phyloP scores from a whole-genome alignment of 2,888 invertebrate species.

The Cheilosia scutellata region DNA sequence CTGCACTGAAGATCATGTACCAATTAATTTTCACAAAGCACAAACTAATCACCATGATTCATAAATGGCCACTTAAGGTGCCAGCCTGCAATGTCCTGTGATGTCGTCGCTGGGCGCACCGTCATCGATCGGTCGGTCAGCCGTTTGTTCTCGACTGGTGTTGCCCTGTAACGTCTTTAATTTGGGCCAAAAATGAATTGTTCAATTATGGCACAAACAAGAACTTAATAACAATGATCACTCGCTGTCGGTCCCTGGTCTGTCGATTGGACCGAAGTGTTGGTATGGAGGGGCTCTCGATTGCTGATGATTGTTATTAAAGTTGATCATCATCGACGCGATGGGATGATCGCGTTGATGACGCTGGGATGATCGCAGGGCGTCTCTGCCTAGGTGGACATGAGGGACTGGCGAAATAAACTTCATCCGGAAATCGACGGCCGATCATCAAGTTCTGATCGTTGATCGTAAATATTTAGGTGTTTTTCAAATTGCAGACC shows the following conservation, averaged over 20 bases:
- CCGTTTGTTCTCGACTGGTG: slow-evolving; percentile 59
- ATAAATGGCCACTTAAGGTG: slow-evolving; percentile 74
- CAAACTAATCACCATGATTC: slow-evolving; percentile 77
- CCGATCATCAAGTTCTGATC: slow-evolving; percentile 60
- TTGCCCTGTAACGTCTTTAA: slow-evolving; percentile 63
- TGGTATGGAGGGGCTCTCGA: slow-evolving; percentile 18
- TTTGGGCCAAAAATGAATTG: slow-evolving; percentile 78
- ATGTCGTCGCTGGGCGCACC: slow-evolving; percentile 43
- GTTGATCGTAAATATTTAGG: slow-evolving; percentile 80
- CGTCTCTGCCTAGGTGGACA: slow-evolving; percentile 41
- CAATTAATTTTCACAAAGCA: slow-evolving; percentile 78
- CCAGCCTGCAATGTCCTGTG: slow-evolving; percentile 53
- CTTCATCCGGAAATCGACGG: slow-evolving; percentile 39
- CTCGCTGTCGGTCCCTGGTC: slow-evolving; percentile 45
- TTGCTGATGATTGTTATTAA: slow-evolving; percentile 64
- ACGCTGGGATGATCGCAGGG: slow-evolving; percentile 71
- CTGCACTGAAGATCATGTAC: slow-evolving; percentile 71
- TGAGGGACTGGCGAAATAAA: slow-evolving; percentile 13
- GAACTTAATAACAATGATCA: slow-evolving; percentile 78
- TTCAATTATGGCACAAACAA: slow-evolving; percentile 79
- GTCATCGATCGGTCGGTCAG: slow-evolving; percentile 32
- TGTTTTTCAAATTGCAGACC: slow-evolving; percentile 83
- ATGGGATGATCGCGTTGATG: slow-evolving; percentile 74
- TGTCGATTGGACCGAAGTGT: slow-evolving; percentile 32
- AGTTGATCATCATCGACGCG: slow-evolving; percentile 68